Evolutionary conservation across 2,797 vertebrate genomes (phyloP), one percentile per base, ranked within the genome.

Genomic region (Argya squamiceps): DNA sequence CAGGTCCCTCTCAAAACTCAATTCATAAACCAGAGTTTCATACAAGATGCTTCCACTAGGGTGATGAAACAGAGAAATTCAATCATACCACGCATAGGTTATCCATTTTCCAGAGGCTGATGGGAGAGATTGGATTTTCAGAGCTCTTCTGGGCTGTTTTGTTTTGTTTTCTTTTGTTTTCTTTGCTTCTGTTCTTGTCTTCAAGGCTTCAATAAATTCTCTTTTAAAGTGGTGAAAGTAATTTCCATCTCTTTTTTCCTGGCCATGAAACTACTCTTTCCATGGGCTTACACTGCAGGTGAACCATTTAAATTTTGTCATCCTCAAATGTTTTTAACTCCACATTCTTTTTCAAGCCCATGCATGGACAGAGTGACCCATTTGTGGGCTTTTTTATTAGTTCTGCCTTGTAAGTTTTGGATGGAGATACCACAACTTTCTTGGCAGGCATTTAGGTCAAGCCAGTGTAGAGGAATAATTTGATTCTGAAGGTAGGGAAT

Each of bases 21-120:
- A 90, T 96, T 96, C 88, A 96, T 96, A 96, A 96, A 87, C 82
- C 87, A 87, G 92, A 87, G 95, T 91, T 97, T 97, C 94, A 95
- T 91, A 96, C 95, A 95, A 77, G 93, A 92, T 94, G 71, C 87
- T 93, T 93, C 95, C 91, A 63, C 95, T 95, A 96, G 91, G 95
- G 92, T 91, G 95, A 95, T 95, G 92, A 94, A 96, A 87, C 84
- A 70, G 91, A 94, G 79, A 94, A 97, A 96, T 96, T 97, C 80
- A 96, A 95, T 96, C 93, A 95, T 69, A 71, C 26, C 88, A 92
- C 26, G 11, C 70, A 81, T 96, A 94, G 89, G 93, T 97, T 94
- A 96, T 96, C 95, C 87, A 95, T 95, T 97, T 97, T 95, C 79
- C 84, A 93, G 79, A 74, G 67, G 56, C 88, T 96, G 96, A 95